Percentiles rank a stretch among this genome's conserved stretches.
phyloP scores from a whole-genome alignment of 2,888 invertebrate species.

The Blastobasis lacticolella region DNA sequence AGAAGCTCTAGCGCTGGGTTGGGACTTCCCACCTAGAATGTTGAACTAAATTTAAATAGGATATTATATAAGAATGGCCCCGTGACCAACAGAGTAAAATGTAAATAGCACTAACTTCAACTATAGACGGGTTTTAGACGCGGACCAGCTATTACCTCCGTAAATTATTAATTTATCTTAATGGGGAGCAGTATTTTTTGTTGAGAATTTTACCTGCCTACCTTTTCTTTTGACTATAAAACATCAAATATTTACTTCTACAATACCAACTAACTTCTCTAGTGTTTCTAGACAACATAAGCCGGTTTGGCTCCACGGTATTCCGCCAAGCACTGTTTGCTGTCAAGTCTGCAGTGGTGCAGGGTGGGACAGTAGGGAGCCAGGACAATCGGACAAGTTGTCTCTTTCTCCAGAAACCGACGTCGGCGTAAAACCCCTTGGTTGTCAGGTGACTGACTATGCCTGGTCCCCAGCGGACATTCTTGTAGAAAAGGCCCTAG shows the following conservation, averaged over 20 bases:
- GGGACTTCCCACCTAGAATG: slow-evolving; percentile 38
- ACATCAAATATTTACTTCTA: no score
- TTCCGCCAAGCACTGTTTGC: slow-evolving; percentile 19
- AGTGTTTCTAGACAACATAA: slow-evolving; percentile 20
- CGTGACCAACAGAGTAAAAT: no score
- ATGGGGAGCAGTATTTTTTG: no score
- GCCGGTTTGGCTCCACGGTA: slow-evolving; percentile 31
- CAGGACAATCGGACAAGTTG: slow-evolving; percentile 60
- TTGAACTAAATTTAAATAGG: no score
- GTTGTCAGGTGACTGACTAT: slow-evolving; percentile 52
- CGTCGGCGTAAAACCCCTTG: slow-evolving; percentile 42
- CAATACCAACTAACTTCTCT: slow-evolving; percentile 23
- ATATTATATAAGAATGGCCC: no score
- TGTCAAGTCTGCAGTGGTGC: slow-evolving; percentile 36
- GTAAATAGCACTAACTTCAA: no score
- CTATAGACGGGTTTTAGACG: no score
- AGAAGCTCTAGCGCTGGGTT: slow-evolving; percentile 49
- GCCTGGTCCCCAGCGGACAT: slow-evolving; percentile 74
- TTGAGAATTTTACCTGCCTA: no score
- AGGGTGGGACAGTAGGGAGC: slow-evolving; percentile 30
- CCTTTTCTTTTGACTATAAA: no score
- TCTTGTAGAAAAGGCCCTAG: slow-evolving; percentile 67
- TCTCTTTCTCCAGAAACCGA: slow-evolving; percentile 71
- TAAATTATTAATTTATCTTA: no score
- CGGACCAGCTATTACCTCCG: no score